Evolutionary conservation across 2,888 invertebrate species (phyloP), one percentile per base, ranked within the genome.

Genomic region (Phortica magna): DNA sequence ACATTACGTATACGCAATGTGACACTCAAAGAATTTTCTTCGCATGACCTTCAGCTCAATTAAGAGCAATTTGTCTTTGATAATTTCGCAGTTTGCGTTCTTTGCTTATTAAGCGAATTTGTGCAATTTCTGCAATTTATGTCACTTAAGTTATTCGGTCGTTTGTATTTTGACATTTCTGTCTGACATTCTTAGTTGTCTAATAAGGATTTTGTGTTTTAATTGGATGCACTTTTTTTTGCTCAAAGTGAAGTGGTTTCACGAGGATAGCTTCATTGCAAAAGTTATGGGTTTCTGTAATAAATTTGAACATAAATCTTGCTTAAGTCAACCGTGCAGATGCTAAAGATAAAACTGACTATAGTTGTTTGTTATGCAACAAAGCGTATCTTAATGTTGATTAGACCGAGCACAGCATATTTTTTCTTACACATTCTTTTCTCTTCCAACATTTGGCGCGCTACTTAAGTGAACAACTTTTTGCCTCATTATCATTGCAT

Each of bases 401-500:
- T 7, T 12, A 48, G 48, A 48, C 48, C 48, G 48, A 48, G 7
- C 14, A 12, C 2, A 31, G 31, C 14, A 48, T 48, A 5, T 48
- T 9, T 14, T 48, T 48, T 61, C 10, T 61, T 19, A 17, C 22
- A 19, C 19, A 19, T 31, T 22, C 14, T 39, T 64, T 31, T 64
- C 39, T 64, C 12, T 64, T 14, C 39, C 10, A 59, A 31, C 31
- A 48, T 48, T 48, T 48, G 10, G 17, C 22, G 22, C 22, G 17
- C 42, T 43, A 68, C 17, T 68, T 48, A 43, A 68, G 48, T 42
- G n/a, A 42, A 73, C 59, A 73, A 73, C 53, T 73, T 61, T 73
- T 61, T 67, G 57, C 67, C 65, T 74, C 74, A 74, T 74, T 74
- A 74, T 74, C 73, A 67, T 31, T 65, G 42, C 7, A 22, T 10